Evolutionary conservation across 2,888 invertebrate genomes (phyloP), one percentile per base, ranked within the genome.

Genomic region (Nowickia ferox): DNA sequence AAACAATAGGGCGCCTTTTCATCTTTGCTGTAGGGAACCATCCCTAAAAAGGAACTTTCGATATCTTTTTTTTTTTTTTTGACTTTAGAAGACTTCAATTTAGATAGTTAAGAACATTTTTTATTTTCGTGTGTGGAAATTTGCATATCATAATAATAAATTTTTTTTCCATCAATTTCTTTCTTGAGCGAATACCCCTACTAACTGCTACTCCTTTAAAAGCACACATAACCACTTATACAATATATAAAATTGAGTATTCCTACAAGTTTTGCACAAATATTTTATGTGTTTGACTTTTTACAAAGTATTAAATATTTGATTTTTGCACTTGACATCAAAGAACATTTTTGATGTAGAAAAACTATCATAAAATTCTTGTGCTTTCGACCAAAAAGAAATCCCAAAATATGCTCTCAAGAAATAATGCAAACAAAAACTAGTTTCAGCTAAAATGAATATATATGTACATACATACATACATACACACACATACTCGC

Each of bases 241-340:
- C 5, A 30, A 6, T 11, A 1, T 59, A 57, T 15, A 38, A 53
- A 22, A 9, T 69, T 69, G 38, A 42, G 30, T 77, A 59, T 77
- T 77, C 40, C 17, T 38, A 57, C 57, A 76, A 76, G 66, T 68
- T 51, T 59, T 78, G 59, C 42, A 40, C 51, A 51, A 69, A 69
- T 48, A 69, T 59, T 78, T n/a, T 40, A 77, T 68, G 38, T 61
- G 22, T 68, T 78, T 61, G 48, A 51, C 51, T 51, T 78, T 68
- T 42, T 51, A 61, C 51, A 51, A 10, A 59, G 46, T 38, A 38
- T 48, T 55, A 57, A 68, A 59, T 69, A 61, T 68, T 68, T 77
- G 57, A 66, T 19, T 57, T 77, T 68, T 75, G 46, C 15, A 51
- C 40, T 63, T 63, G 63, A 75, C 65, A 53, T 53, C 75, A 65